Percentiles rank a stretch among this genome's conserved stretches.
Evolutionary conservation across 2,888 invertebrate genomes (phyloP).

Genomic region (Tachina fera): DNA sequence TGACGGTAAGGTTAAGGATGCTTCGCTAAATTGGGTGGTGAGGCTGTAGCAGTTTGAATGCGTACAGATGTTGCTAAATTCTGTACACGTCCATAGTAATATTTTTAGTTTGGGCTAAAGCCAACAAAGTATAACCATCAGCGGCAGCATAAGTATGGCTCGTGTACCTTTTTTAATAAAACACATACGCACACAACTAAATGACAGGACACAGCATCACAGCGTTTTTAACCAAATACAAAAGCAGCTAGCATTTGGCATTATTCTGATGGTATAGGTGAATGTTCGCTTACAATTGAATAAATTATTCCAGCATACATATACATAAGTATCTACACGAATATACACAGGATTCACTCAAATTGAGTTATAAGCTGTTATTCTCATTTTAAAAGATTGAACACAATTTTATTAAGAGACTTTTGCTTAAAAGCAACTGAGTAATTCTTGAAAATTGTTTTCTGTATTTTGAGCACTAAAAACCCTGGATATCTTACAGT

Average conservation of each 20-base stretch:
- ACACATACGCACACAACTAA: constrained; percentile 43
- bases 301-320: constrained; percentile 11
- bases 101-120: constrained; percentile 69
- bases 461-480: neutral
- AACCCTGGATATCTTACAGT: constrained; percentile 65
- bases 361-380: constrained; percentile 16
- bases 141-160: constrained; percentile 46
- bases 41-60: constrained; percentile 8
- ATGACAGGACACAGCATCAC: constrained; percentile 8
- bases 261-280: constrained; percentile 64
- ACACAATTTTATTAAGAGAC: neutral
- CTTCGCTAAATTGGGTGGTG: constrained; percentile 29
- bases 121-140: constrained; percentile 63
- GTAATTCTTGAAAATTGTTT: neutral
- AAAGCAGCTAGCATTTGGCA: constrained; percentile 45
- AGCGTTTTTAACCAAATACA: constrained; percentile 29
- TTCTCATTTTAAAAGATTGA: constrained; percentile 13
- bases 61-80: constrained; percentile 65
- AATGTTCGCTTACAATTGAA: constrained; percentile 56
- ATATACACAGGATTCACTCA: constrained; percentile 32
- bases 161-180: constrained; percentile 49
- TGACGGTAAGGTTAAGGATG: constrained; percentile 68
- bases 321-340: neutral
- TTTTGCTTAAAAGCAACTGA: neutral
- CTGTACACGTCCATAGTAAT: constrained; percentile 69